Evolutionary conservation across 2,113 vertebrate genomes (phyloP).

Genomic region (Cynocephalus volans): DNA sequence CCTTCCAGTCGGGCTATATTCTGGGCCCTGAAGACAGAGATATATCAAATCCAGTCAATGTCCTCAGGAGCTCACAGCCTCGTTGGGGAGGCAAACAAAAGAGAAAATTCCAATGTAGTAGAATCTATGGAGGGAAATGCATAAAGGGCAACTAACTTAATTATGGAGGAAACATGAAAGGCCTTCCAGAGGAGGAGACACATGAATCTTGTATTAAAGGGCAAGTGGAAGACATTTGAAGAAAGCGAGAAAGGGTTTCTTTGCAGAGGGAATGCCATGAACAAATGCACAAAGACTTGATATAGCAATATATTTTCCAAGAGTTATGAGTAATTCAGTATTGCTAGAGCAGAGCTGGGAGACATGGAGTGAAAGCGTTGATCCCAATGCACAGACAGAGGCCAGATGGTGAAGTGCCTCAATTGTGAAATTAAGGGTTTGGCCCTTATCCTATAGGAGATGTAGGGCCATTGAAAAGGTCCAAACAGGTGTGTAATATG

Average conservation of each 20-base stretch:
- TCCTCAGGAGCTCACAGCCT: not conserved
- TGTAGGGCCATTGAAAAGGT: not conserved
- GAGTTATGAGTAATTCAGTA: not conserved
- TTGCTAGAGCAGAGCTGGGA: not conserved
- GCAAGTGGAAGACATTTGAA: constrained; percentile 38
- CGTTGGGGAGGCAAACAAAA: not conserved
- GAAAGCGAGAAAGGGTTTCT: constrained; percentile 26
- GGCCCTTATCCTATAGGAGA: not conserved
- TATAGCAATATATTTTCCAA: constrained; percentile 1
- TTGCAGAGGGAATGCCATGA: constrained; percentile 18
- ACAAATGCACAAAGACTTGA: not conserved
- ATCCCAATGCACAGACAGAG: not conserved
- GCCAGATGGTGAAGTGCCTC: not conserved
- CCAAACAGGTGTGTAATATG: not conserved
- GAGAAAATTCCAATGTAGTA: not conserved
- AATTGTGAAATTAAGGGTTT: constrained; percentile 14
- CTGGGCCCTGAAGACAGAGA: constrained; percentile 11
- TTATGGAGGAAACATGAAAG: not conserved
- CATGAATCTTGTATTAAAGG: not conserved
- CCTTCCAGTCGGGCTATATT: not conserved
- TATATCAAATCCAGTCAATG: not conserved
- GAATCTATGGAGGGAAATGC: not conserved
- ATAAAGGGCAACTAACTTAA: not conserved
- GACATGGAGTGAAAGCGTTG: not conserved
- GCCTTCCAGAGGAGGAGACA: not conserved